Evolutionary conservation across 2,888 invertebrate species (phyloP), one percentile per base, ranked within the genome.

Genomic region (Slavum lentiscoides): DNA sequence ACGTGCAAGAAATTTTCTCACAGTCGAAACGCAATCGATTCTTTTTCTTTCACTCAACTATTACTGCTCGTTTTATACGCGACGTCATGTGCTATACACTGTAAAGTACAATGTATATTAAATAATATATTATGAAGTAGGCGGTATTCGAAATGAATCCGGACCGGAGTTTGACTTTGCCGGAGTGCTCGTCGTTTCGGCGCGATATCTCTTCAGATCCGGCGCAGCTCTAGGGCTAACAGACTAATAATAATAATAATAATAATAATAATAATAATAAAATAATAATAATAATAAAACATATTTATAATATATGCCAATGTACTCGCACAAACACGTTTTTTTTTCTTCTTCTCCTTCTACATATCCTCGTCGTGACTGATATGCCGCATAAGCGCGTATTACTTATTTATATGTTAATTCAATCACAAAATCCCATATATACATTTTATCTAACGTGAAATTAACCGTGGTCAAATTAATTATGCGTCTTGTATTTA

Each of bases 321-420:
- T n/a, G n/a, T 43, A n/a, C 49, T 39, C 15, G 61, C 19, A 21
- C 49, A 49, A 73, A 73, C 73, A 23, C n/a, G 73, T 62, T 73
- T 62, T 23, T n/a, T 73, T 62, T 23, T 4, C 30, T 30, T 30
- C 30, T 30, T 2, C 30, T 30, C 4, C 30, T 30, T 30, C 30
- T 30, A 30, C 67, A 13, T 49, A 9, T 49, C 11, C 23, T 61
- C 73, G 73, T 73, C 59, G 61, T 43, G 73, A 62, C 23, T 19
- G 21, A 73, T 61, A 70, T 6, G 43, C 39, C 39, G 39, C 39
- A 8, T 39, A 39, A 4, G 39, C 30, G 30, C 70, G n/a, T 30
- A 13, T 62, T 15, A 39, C 72, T 61, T 61, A 62, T 74, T 74
- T 74, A 62, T 73, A 73, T 73, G 73, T 62, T 73, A 73, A 73